These are phyloP conservation scores for Bubo bubo DNA, from an alignment of 2,113 vertebrate species.

Conservation along the genomic window DNA sequence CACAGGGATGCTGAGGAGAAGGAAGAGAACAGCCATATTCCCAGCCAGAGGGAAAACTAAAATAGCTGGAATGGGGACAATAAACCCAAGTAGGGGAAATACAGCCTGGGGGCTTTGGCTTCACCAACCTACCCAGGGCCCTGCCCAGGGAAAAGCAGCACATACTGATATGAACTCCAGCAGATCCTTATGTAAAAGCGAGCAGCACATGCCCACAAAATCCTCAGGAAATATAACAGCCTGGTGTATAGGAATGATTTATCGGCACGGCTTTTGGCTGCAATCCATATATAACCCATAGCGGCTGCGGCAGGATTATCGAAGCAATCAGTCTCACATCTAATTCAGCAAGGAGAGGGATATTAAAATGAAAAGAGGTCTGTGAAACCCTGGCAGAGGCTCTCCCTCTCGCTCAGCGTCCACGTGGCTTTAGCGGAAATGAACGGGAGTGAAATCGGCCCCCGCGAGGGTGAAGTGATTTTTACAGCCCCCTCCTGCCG, in stretches of 20 bases:
- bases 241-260: slow-evolving; percentile 57
- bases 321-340: slow-evolving; percentile 52
- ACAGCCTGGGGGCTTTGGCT: neutral
- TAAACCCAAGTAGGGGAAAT: neutral
- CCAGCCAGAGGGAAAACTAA: neutral
- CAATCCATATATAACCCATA: slow-evolving; percentile 29
- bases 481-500: neutral
- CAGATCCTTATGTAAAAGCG: slow-evolving; percentile 61
- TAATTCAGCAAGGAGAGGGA: slow-evolving; percentile 57
- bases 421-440: slow-evolving; percentile 25
- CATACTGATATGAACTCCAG: neutral
- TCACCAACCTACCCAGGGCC: neutral
- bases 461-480: neutral
- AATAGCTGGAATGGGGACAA: neutral
- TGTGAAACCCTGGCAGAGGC: slow-evolving; percentile 32
- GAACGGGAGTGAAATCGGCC: neutral
- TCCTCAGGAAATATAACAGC: slow-evolving; percentile 45
- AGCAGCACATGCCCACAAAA: slow-evolving; percentile 55
- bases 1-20: neutral
- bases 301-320: slow-evolving; percentile 45
- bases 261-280: slow-evolving; percentile 40
- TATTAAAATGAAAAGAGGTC: slow-evolving; percentile 56
- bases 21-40: neutral
- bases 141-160: neutral
- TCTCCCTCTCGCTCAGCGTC: neutral